Conservation (phyloP, 2,113 vertebrate species). For the Pampusana beccarii region DNA sequence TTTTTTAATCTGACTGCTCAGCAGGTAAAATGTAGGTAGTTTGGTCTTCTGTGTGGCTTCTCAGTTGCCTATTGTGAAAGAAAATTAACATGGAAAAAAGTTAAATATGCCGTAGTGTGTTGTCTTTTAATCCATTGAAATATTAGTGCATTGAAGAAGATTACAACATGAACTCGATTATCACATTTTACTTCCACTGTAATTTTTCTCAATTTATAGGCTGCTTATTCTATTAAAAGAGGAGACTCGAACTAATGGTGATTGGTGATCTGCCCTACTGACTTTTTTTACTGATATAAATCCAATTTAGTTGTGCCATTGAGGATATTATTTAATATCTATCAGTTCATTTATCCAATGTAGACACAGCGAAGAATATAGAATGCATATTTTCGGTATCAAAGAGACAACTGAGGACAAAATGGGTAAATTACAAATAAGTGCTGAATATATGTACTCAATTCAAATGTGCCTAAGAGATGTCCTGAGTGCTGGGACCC, state of each 20-base stretch:
- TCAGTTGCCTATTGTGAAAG: not conserved
- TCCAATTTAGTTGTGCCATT: not conserved
- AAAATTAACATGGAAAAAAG: not conserved
- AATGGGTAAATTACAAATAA: not conserved
- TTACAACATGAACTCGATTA: slow-evolving; percentile 21
- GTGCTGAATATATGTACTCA: not conserved
- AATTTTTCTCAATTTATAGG: slow-evolving; percentile 52
- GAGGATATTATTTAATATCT: slow-evolving; percentile 23
- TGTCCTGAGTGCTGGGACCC: not conserved
- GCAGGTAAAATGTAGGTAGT: not conserved
- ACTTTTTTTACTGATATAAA: slow-evolving; percentile 12
- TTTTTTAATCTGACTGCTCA: accelerated
- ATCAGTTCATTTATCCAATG: slow-evolving; percentile 18
- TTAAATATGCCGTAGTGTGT: not conserved
- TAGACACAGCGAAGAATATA: not conserved
- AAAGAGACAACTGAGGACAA: not conserved
- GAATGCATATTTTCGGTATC: not conserved
- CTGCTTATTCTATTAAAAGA: slow-evolving; percentile 44
- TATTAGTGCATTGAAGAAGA: slow-evolving; percentile 12
- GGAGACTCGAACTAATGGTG: slow-evolving; percentile 35
- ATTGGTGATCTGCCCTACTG: slow-evolving; percentile 31
- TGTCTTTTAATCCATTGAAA: slow-evolving; percentile 5
- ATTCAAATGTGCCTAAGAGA: not conserved
- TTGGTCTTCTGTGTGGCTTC: not conserved
- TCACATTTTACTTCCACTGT: slow-evolving; percentile 22